Evolutionary conservation across 2,888 invertebrate genomes (phyloP).

Genomic region (Xanthia icteritia): DNA sequence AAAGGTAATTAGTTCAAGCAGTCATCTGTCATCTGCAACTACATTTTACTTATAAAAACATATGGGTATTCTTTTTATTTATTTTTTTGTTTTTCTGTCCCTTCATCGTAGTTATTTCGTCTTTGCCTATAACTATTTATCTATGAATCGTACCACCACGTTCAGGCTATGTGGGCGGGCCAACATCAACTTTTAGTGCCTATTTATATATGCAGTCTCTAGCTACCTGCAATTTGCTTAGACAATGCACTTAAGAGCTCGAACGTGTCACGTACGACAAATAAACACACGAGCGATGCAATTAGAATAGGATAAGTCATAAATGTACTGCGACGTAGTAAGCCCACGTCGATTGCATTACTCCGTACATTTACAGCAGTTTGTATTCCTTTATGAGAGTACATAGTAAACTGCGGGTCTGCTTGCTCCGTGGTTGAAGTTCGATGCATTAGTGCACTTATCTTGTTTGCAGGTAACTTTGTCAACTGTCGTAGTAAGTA

Average conservation of each 20-base stretch:
- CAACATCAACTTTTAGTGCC: conserved; percentile 29
- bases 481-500: neutral
- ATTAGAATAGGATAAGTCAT: conserved; percentile 65
- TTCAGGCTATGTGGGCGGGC: conserved; percentile 3
- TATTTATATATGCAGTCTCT: conserved; percentile 10
- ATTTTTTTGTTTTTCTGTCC: neutral
- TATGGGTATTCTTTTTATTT: neutral
- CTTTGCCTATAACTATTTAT: neutral
- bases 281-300: conserved; percentile 62
- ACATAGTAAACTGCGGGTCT: conserved; percentile 61
- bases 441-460: conserved; percentile 34
- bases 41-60: neutral
- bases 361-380: conserved; percentile 53
- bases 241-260: conserved; percentile 53
- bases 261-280: conserved; percentile 55
- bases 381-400: conserved; percentile 66
- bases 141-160: neutral
- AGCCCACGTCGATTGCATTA: conserved; percentile 67
- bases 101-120: neutral
- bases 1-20: neutral
- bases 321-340: conserved; percentile 50
- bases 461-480: conserved; percentile 29
- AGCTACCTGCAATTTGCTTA: conserved; percentile 34
- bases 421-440: conserved; percentile 47
- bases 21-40: neutral